Evolutionary conservation across 1,140 invertebrate species (phyloP), one percentile per base, ranked within the genome.

Genomic region (Colletes gigas): DNA sequence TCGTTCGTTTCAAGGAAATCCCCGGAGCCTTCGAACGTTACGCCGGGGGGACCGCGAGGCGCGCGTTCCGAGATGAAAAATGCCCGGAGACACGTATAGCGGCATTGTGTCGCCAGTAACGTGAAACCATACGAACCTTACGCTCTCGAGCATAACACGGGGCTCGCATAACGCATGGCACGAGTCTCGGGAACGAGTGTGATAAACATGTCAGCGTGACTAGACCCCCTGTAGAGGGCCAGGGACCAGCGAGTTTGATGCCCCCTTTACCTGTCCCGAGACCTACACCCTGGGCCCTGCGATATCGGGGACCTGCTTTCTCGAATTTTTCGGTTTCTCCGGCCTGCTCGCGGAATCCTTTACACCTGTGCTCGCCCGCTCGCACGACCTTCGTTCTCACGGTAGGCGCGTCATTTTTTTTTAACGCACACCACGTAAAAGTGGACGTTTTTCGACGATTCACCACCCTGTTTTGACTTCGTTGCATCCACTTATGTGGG

Each of bases 191-290:
- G 72, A 86, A 87, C 86, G 86, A 84, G 85, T 75, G 86, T 88
- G 86, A 88, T 88, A 88, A 88, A 88, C 86, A 88, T 88, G 86
- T 88, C 86, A 87, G 83, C 85, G 79, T 88, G 86, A 87, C 85
- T 79, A 85, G 86, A 87, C 86, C 86, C 86, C 86, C 86, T 88
- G 86, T 76, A 80, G 85, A 68, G 85, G 78, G 17, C 75, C 81
- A 77, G 79, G 60, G 67, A 57, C 83, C 67, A 74, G 83, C 75
- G 80, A 83, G 86, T 87, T 88, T 88, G 85, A 85, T 88, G 83
- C 75, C 85, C 83, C 79, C 44, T 59, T 84, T 82, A 82, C 83
- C 84, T 86, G 84, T 66, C 52, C 44, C 52, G 2, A 55, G 8
- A 57, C 62, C 79, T 57, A 67, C 30, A 30, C 57, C 79, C 65